Percentiles rank a stretch among this genome's conserved stretches.
These are phyloP conservation scores for Pteruthius melanotis DNA, from an alignment of 2,113 vertebrate species.

Conservation along the genomic window DNA sequence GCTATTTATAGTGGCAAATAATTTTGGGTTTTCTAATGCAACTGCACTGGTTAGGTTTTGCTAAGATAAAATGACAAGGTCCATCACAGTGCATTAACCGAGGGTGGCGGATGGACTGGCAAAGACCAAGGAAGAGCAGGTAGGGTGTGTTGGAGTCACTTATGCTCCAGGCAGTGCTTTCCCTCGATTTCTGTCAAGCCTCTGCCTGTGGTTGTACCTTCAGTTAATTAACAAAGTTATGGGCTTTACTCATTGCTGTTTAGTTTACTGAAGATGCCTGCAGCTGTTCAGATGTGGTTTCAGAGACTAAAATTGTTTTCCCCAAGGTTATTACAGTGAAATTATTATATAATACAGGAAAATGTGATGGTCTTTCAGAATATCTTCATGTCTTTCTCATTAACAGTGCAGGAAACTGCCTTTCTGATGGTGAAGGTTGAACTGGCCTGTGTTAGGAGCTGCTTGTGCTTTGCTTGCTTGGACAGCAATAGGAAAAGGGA, in stretches of 20 bases:
- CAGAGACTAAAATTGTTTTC: neutral
- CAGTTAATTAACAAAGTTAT: neutral
- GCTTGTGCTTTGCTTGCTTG: neutral
- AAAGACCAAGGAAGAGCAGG: neutral
- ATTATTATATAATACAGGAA: neutral
- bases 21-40: neutral
- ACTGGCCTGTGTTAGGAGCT: neutral
- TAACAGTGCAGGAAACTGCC: neutral
- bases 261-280: neutral
- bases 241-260: neutral
- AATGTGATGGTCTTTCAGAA: neutral
- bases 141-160: neutral
- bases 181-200: neutral
- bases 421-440: neutral
- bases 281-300: neutral
- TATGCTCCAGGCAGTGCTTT: neutral
- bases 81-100: accelerated
- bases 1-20: neutral
- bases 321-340: neutral
- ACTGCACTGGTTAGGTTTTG: neutral
- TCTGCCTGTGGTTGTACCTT: neutral
- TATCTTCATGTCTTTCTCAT: neutral
- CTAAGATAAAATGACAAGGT: neutral
- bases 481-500: neutral
- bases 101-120: neutral